Conservation (phyloP, 1,140 invertebrate species). For the Caerostris darwini region DNA sequence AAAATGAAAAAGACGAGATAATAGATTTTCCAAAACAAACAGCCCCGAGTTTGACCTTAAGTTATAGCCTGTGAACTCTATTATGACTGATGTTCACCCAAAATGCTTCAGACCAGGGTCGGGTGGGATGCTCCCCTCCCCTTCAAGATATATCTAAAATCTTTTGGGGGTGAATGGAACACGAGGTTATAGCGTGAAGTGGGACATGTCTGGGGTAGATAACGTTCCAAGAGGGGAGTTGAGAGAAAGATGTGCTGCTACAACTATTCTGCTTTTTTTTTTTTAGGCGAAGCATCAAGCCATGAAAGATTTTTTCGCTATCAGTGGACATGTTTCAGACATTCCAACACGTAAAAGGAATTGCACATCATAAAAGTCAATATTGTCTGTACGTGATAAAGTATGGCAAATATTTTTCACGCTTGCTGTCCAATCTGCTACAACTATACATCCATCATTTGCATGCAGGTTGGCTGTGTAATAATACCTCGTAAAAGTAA, state of each 20-base stretch:
- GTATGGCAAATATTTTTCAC: neutral
- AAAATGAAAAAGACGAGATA: neutral
- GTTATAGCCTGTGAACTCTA: neutral
- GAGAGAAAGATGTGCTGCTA: neutral
- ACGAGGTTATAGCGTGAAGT: neutral
- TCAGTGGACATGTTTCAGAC: too few species aligned
- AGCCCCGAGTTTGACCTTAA: neutral
- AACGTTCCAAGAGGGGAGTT: neutral
- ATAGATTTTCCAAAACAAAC: constrained; percentile 14
- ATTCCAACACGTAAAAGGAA: neutral
- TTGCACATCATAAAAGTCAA: neutral
- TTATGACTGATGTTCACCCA: neutral
- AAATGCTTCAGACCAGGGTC: neutral
- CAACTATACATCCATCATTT: too few species aligned
- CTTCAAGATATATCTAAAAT: neutral
- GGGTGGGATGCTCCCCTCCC: neutral
- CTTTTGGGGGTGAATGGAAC: neutral
- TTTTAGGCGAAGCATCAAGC: neutral
- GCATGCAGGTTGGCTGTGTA: too few species aligned
- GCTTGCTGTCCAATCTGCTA: too few species aligned
- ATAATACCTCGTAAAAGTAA: too few species aligned
- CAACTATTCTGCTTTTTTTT: too few species aligned
- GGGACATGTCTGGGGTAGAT: neutral
- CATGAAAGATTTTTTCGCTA: neutral
- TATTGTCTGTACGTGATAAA: neutral